Conservation (phyloP, 2,888 invertebrate genomes). For the Danaus chrysippus region DNA sequence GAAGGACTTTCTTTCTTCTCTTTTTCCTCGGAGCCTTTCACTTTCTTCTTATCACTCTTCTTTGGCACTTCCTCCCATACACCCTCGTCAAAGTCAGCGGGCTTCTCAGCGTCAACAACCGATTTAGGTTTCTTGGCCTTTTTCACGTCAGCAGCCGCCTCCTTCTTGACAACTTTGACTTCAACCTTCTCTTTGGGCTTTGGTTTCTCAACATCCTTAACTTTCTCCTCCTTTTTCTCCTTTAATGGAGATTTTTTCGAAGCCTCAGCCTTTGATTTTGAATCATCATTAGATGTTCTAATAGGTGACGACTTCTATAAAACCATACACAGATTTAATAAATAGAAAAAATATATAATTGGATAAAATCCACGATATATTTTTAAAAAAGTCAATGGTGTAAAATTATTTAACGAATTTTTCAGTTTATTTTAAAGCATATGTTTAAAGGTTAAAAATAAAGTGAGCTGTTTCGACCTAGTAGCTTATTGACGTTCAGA, state of each 20-base stretch:
- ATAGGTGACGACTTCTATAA: conserved; percentile 81
- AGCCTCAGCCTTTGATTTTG: conserved; percentile 78
- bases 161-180: conserved; percentile 61
- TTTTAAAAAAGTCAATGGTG: conserved; percentile 4
- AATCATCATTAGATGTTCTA: conserved; percentile 78
- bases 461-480: conserved; percentile 50
- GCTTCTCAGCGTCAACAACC: conserved; percentile 80
- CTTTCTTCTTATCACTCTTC: conserved; percentile 85
- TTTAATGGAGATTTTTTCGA: conserved; percentile 78
- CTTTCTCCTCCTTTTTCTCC: conserved; percentile 79
- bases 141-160: conserved; percentile 65
- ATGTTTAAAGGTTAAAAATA: conserved; percentile 74
- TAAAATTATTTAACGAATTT: conserved; percentile 10
- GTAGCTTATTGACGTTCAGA: conserved; percentile 38
- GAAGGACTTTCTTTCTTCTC: conserved; percentile 76
- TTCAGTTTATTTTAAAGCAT: conserved; percentile 40
- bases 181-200: conserved; percentile 68
- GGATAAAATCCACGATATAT: neutral
- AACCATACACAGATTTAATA: neutral
- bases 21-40: conserved; percentile 79
- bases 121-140: conserved; percentile 80
- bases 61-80: conserved; percentile 86
- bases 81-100: conserved; percentile 85
- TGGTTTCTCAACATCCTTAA: conserved; percentile 70
- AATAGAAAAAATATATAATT: neutral